These are phyloP conservation scores for Achlya flavicornis DNA, from an alignment of 2,888 invertebrate species.

Conservation along the genomic window DNA sequence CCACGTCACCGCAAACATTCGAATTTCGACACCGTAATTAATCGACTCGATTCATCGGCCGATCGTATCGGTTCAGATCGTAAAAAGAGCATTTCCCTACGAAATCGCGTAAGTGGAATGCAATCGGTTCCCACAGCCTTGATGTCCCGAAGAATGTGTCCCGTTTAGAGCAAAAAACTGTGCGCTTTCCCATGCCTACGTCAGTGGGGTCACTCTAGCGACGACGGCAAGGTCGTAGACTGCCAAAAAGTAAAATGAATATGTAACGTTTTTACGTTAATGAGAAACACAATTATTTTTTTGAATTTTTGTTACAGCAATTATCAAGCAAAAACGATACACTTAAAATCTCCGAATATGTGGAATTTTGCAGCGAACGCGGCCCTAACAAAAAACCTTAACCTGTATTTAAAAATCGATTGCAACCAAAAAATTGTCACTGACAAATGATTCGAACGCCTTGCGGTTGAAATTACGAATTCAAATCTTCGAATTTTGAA, in stretches of 20 bases:
- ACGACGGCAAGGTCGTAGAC: slow-evolving; percentile 42
- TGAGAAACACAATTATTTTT: slow-evolving; percentile 38
- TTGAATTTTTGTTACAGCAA: slow-evolving; percentile 36
- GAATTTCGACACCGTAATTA: slow-evolving; percentile 63
- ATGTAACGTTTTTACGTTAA: slow-evolving; percentile 28
- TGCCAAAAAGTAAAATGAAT: slow-evolving; percentile 20
- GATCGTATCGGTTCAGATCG: slow-evolving; percentile 72
- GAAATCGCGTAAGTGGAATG: slow-evolving; percentile 60
- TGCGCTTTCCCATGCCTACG: slow-evolving; percentile 77
- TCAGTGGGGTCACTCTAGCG: slow-evolving; percentile 60
- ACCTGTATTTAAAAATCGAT: slow-evolving; percentile 84
- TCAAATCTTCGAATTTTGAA: slow-evolving; percentile 81
- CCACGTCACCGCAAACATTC: slow-evolving; percentile 61
- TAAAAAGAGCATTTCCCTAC: slow-evolving; percentile 74
- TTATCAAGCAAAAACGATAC: slow-evolving; percentile 47
- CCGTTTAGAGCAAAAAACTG: slow-evolving; percentile 72
- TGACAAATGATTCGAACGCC: slow-evolving; percentile 83
- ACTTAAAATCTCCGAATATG: slow-evolving; percentile 36
- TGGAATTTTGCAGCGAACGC: slow-evolving; percentile 45
- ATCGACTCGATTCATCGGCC: slow-evolving; percentile 70
- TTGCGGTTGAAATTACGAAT: slow-evolving; percentile 83
- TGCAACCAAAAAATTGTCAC: slow-evolving; percentile 83
- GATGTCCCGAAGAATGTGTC: slow-evolving; percentile 67
- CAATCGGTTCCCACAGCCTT: slow-evolving; percentile 81
- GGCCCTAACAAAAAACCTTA: slow-evolving; percentile 57